A percentile compares a stretch with the other conserved stretches of the same genome.
Evolutionary conservation across 2,797 vertebrate genomes (phyloP).

Genomic region (Synaphobranchus kaupii): DNA sequence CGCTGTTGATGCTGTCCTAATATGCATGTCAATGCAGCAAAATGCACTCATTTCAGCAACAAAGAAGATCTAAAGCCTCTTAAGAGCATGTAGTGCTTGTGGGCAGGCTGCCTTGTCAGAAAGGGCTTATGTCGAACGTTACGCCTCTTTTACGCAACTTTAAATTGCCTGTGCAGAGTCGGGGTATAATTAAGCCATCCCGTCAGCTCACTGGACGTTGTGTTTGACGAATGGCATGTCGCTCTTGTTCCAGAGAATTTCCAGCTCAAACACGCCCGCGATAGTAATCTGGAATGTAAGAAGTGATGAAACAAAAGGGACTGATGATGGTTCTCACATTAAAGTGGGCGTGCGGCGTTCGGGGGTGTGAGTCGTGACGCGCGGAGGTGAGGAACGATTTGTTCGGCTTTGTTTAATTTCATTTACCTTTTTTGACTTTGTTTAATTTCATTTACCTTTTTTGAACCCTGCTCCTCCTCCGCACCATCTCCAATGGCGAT

Average conservation of each 20-base stretch:
- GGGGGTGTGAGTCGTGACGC: background rate
- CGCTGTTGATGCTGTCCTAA: conserved; percentile 43
- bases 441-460: conserved; percentile 83
- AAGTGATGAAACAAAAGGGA: conserved; percentile 56
- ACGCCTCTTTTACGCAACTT: conserved; percentile 65
- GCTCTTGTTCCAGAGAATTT: conserved; percentile 67
- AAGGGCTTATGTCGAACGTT: conserved; percentile 64
- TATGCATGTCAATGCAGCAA: conserved; percentile 53
- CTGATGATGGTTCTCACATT: conserved; percentile 38
- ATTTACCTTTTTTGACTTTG: conserved; percentile 87
- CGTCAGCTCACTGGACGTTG: conserved; percentile 58
- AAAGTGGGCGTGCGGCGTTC: conserved; percentile 36
- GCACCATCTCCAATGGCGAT: conserved; percentile 97
- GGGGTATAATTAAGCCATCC: conserved; percentile 73
- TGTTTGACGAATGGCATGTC: conserved; percentile 59
- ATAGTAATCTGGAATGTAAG: conserved; percentile 43
- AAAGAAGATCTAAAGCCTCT: conserved; percentile 65
- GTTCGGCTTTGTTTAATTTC: background rate
- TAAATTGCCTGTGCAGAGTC: conserved; percentile 53
- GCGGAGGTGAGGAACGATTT: background rate
- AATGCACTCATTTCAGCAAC: conserved; percentile 68
- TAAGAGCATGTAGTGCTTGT: conserved; percentile 60
- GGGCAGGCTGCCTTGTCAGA: conserved; percentile 59
- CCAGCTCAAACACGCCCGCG: conserved; percentile 5
- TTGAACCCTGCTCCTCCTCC: conserved; percentile 97